A percentile compares a stretch with the other conserved stretches of the same genome.
Conservation (phyloP, 2,888 invertebrate species). For the Luperina testacea region DNA sequence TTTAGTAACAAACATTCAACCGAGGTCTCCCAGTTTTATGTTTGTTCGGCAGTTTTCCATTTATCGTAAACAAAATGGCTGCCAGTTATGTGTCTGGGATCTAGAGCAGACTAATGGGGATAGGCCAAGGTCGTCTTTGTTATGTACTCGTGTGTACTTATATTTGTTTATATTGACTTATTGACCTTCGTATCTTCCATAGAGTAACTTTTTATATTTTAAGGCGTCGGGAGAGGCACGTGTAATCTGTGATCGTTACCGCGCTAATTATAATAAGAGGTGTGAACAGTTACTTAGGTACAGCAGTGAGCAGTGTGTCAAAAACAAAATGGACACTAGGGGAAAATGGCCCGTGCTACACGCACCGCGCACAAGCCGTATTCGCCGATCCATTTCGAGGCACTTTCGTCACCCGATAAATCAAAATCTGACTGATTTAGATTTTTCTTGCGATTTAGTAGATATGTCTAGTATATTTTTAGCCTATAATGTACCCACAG, state of each 20-base stretch:
- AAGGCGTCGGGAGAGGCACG: background rate
- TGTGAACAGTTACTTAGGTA: background rate
- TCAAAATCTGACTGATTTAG: background rate
- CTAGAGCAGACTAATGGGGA: conserved; percentile 48
- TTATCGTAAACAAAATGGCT: conserved; percentile 56
- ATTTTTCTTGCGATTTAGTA: background rate
- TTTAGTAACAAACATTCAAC: conserved; percentile 42
- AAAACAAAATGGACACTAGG: background rate
- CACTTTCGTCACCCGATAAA: background rate
- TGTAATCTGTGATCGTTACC: background rate
- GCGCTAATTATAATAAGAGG: background rate
- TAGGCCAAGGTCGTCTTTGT: conserved; percentile 45
- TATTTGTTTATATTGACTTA: conserved; percentile 30
- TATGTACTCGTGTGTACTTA: conserved; percentile 11
- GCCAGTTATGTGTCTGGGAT: conserved; percentile 51
- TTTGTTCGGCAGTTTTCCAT: conserved; percentile 38
- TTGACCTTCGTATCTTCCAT: background rate
- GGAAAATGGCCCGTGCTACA: background rate
- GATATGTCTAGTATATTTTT: background rate
- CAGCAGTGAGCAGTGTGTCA: background rate
- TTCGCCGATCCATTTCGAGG: background rate
- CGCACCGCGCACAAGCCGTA: too few species aligned
- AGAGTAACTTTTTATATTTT: background rate
- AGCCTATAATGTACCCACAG: background rate
- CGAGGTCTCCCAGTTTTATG: conserved; percentile 33